Conservation (phyloP, 64 coral and sea anemone genomes). For the Montipora capricornis region DNA sequence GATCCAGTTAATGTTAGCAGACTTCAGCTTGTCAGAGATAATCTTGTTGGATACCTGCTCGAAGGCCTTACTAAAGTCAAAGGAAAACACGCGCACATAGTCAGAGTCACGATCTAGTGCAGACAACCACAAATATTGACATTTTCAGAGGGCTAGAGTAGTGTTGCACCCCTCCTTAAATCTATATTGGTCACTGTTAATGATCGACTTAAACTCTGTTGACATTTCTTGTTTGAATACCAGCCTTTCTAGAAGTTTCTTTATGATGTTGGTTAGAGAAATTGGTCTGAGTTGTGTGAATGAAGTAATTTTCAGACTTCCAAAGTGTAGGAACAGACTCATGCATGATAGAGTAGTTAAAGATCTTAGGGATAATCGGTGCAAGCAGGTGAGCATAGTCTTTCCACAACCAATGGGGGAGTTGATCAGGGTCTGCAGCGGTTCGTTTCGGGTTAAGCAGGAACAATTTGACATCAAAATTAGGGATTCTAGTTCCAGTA, state of each 20-base stretch:
- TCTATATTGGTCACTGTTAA: slow-evolving; percentile 7
- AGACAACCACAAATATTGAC: neutral
- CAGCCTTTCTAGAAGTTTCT: slow-evolving; percentile 11
- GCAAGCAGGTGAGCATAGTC: slow-evolving; percentile 56
- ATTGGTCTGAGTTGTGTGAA: neutral
- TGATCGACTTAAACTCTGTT: neutral
- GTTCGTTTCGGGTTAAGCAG: slow-evolving; percentile 34
- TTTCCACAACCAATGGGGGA: slow-evolving; percentile 21
- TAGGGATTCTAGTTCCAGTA: slow-evolving; percentile 25
- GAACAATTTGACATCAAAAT: slow-evolving; percentile 27
- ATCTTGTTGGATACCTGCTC: slow-evolving; percentile 17
- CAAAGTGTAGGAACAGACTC: neutral
- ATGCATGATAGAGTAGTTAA: slow-evolving; percentile 17
- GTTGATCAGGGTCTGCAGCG: slow-evolving; percentile 42
- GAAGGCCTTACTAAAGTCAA: slow-evolving; percentile 43
- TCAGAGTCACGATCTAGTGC: neutral
- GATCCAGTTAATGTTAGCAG: slow-evolving; percentile 1
- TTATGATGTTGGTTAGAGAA: slow-evolving; percentile 45
- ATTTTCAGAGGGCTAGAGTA: neutral
- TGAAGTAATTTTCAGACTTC: slow-evolving; percentile 7
- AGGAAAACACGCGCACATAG: neutral
- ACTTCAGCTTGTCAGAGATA: slow-evolving; percentile 23
- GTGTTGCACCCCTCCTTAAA: neutral
- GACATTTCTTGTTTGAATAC: no score
- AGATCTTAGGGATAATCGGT: slow-evolving; percentile 29